Conservation (phyloP, 2,113 vertebrate species). For the Parus major region DNA sequence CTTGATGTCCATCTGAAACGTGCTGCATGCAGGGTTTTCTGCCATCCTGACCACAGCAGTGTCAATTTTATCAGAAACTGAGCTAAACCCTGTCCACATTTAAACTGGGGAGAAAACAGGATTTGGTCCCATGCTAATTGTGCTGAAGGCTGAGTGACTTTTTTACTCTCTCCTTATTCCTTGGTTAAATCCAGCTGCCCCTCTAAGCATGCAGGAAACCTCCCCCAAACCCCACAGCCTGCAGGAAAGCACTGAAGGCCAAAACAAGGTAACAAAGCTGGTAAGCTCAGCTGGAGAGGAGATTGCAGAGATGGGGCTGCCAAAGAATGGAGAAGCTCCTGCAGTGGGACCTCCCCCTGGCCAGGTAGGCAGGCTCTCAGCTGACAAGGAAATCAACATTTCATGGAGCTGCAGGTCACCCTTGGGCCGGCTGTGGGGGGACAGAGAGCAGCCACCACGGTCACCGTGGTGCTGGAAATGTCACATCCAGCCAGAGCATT, state of each 20-base stretch:
- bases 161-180: neutral
- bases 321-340: neutral
- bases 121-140: neutral
- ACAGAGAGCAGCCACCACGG: neutral
- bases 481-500: neutral
- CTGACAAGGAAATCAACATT: neutral
- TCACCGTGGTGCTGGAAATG: conserved; percentile 11
- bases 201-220: neutral
- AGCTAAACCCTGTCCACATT: neutral
- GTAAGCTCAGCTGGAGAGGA: neutral
- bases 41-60: neutral
- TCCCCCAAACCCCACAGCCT: neutral
- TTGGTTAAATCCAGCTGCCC: neutral
- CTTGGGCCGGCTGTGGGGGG: neutral
- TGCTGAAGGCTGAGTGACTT: neutral
- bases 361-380: neutral
- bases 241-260: neutral
- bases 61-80: neutral
- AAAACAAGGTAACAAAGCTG: neutral
- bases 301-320: neutral
- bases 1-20: neutral
- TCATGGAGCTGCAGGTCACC: conserved; percentile 4
- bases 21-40: neutral
- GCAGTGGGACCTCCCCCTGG: neutral
- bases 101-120: neutral